These are phyloP conservation scores for Danionella cerebrum DNA, from an alignment of 2,113 vertebrate genomes.

Conservation along the genomic window DNA sequence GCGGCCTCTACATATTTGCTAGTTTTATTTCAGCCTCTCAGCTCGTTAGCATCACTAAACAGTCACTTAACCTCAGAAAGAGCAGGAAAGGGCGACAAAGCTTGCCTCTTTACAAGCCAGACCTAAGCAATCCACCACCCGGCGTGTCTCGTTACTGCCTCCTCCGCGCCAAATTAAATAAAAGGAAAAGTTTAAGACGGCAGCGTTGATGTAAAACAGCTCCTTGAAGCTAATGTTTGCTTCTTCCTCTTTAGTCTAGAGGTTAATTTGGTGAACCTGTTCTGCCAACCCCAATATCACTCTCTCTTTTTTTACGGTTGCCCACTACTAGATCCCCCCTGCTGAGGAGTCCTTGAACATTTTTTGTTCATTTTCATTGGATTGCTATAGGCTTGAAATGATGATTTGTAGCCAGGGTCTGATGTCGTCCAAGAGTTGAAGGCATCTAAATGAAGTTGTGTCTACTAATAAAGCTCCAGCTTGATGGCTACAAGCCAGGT, in stretches of 20 bases:
- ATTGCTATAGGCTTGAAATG: not conserved
- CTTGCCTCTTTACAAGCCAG: constrained; percentile 31
- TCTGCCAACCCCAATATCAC: constrained; percentile 42
- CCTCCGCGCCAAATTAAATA: constrained; percentile 50
- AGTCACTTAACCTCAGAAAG: constrained; percentile 45
- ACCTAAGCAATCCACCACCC: constrained; percentile 31
- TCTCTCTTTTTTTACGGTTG: constrained; percentile 14
- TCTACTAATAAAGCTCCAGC: constrained; percentile 4
- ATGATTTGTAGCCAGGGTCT: not conserved
- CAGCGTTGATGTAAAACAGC: constrained; percentile 50
- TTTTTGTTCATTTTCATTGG: constrained; percentile 10
- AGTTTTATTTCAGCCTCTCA: constrained; percentile 49
- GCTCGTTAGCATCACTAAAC: constrained; percentile 61
- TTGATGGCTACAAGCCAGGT: not conserved
- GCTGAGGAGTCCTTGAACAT: constrained; percentile 47
- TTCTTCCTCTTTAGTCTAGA: constrained; percentile 44
- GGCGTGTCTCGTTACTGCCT: constrained; percentile 48
- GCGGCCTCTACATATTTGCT: constrained; percentile 50
- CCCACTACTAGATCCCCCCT: constrained; percentile 26
- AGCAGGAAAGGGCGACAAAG: constrained; percentile 12
- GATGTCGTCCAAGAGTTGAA: not conserved
- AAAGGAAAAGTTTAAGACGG: constrained; percentile 36
- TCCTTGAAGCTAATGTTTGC: constrained; percentile 36
- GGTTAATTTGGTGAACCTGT: constrained; percentile 41
- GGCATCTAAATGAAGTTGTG: constrained; percentile 6